Conservation (phyloP, 2,113 vertebrate species). For the Pelusios castaneus region DNA sequence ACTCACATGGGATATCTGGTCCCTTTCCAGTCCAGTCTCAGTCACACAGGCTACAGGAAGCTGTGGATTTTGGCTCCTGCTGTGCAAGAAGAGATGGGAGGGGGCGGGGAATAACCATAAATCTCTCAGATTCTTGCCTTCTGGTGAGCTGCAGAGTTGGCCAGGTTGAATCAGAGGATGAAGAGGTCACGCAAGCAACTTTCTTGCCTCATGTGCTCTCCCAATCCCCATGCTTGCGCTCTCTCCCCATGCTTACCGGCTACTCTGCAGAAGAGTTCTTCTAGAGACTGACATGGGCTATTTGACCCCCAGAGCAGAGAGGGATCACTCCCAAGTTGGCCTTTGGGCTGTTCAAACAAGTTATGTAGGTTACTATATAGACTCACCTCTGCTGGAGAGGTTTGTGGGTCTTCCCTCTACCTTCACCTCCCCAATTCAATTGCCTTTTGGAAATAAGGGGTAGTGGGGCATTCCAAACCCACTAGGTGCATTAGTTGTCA, state of each 20-base stretch:
- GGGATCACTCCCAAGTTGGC: neutral
- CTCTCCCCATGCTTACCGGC: accelerated
- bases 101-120: neutral
- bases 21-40: neutral
- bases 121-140: neutral
- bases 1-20: neutral
- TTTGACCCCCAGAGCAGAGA: neutral
- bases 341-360: accelerated
- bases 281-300: neutral
- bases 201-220: neutral
- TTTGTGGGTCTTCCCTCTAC: neutral
- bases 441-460: neutral
- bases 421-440: neutral
- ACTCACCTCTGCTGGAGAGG: neutral
- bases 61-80: neutral
- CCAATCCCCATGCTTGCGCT: neutral
- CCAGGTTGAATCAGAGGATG: neutral
- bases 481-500: neutral
- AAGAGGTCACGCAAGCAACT: accelerated
- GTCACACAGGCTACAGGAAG: accelerated
- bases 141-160: neutral
- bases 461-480: neutral
- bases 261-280: neutral
- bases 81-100: neutral
- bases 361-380: neutral